Conservation (phyloP, 2,113 vertebrate genomes). For the Nothoprocta pentlandii region DNA sequence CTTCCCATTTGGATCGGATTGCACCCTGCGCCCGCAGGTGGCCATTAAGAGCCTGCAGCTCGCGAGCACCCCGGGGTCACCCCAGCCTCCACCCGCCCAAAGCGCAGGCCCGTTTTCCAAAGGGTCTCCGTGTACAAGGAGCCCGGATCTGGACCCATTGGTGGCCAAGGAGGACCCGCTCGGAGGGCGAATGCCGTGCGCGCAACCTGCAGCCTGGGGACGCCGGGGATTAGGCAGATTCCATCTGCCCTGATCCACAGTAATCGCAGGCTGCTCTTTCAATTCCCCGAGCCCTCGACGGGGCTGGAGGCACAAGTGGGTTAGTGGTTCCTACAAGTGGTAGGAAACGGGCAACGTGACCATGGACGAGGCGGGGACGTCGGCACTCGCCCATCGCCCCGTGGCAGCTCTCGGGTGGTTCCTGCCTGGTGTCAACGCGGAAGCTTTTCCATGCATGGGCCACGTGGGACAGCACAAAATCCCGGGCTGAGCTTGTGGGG, state of each 20-base stretch:
- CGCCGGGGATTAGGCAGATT: background rate
- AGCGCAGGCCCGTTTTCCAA: fast-evolving
- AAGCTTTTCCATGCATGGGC: background rate
- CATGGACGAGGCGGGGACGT: background rate
- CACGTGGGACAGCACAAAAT: background rate
- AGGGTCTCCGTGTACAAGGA: background rate
- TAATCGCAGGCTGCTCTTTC: background rate
- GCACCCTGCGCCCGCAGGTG: background rate
- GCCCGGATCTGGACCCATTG: background rate
- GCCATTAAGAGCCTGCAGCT: constrained; percentile 18
- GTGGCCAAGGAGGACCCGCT: background rate
- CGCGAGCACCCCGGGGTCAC: background rate
- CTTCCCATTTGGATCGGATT: constrained; percentile 43
- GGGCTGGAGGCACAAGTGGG: no score
- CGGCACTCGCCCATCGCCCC: background rate
- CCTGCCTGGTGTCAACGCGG: background rate
- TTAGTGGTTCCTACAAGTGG: background rate
- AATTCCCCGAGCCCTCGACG: background rate
- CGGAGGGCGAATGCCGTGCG: background rate
- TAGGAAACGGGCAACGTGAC: fast-evolving
- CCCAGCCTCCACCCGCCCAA: background rate
- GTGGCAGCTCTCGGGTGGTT: fast-evolving
- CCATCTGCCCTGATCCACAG: background rate
- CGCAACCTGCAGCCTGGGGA: background rate
- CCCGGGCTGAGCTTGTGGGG: fast-evolving